phyloP scores from a whole-genome alignment of 2,113 vertebrate species.

The Myrmophylax atrothorax region DNA sequence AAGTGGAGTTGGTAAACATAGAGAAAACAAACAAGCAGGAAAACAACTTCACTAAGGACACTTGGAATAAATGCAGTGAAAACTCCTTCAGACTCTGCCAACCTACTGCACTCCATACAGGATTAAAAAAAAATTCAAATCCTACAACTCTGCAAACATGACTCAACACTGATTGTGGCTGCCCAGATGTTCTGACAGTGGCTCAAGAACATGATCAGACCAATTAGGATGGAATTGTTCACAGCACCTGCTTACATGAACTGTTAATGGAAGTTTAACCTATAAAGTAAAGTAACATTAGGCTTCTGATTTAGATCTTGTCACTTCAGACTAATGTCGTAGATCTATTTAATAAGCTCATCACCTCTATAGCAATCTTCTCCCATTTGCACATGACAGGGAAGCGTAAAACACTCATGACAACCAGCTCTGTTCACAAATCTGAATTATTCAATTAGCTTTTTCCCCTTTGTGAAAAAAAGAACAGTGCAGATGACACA shows the following conservation, averaged over 20 bases:
- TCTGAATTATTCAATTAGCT: not conserved
- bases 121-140: not conserved
- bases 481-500: not conserved
- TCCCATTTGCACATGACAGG: not conserved
- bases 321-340: not conserved
- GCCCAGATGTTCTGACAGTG: not conserved
- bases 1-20: constrained; percentile 1
- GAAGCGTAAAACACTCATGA: accelerated
- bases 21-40: not conserved
- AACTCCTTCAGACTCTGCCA: not conserved
- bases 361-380: not conserved
- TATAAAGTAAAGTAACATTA: not conserved
- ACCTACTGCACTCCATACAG: not conserved
- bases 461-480: not conserved
- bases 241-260: not conserved
- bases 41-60: not conserved
- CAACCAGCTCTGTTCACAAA: not conserved
- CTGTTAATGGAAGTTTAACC: not conserved
- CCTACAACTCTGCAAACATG: not conserved
- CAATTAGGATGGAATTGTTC: not conserved
- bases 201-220: not conserved
- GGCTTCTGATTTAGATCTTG: not conserved
- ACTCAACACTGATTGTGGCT: not conserved
- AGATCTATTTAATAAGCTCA: not conserved
- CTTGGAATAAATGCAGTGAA: not conserved